These are phyloP conservation scores for Tortrix viridana DNA, from an alignment of 2,888 invertebrate species.

Conservation along the genomic window DNA sequence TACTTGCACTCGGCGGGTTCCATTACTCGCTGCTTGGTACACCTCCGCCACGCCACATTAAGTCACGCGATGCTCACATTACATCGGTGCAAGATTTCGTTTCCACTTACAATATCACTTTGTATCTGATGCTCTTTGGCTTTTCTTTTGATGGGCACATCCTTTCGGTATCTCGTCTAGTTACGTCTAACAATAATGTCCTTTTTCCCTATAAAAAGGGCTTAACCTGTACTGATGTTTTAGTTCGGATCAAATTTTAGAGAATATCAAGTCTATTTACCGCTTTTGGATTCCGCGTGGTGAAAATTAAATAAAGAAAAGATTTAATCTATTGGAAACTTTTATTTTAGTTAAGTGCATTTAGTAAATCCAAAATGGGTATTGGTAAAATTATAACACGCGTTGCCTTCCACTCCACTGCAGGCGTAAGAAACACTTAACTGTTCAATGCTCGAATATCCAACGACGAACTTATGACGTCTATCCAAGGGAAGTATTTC, in stretches of 20 bases:
- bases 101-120: conserved; percentile 80
- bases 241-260: conserved; percentile 27
- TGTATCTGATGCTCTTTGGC: conserved; percentile 65
- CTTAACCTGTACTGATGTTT: conserved; percentile 18
- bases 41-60: conserved; percentile 56
- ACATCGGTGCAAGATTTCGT: conserved; percentile 73
- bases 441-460: conserved; percentile 47
- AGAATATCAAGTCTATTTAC: conserved; percentile 14
- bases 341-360: no score
- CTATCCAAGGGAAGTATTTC: conserved; percentile 71
- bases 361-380: no score
- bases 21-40: conserved; percentile 60
- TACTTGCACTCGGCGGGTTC: conserved; percentile 49
- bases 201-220: conserved; percentile 22
- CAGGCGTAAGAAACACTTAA: conserved; percentile 1
- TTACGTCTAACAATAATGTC: conserved; percentile 28
- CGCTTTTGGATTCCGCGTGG: conserved; percentile 6
- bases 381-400: no score
- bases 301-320: no score
- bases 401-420: no score
- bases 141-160: conserved; percentile 47
- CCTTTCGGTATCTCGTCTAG: conserved; percentile 24
- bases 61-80: conserved; percentile 79
- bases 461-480: conserved; percentile 67
- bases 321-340: not conserved